These are phyloP conservation scores for Poecilobothrus nobilitatus DNA, from an alignment of 2,888 invertebrate genomes.

Conservation along the genomic window DNA sequence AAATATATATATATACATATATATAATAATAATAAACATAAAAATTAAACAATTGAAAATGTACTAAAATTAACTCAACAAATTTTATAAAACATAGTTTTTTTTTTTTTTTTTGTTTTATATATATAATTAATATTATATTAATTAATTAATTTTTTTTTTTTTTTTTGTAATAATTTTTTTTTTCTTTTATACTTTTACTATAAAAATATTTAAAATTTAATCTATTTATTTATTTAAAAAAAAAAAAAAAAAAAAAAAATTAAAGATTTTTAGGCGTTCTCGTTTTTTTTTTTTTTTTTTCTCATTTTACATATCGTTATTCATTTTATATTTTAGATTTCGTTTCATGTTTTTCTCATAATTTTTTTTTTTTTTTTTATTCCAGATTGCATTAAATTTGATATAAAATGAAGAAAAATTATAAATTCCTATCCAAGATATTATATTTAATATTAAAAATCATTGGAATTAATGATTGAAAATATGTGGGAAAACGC, in stretches of 20 bases:
- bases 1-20: too few species aligned
- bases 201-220: conserved; percentile 4
- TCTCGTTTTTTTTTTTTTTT: neutral
- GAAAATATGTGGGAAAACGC: too few species aligned
- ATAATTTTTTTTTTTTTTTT: too few species aligned
- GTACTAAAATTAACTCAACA: neutral
- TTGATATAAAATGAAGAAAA: too few species aligned
- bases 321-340: too few species aligned
- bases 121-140: neutral
- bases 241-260: neutral
- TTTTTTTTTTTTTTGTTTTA: too few species aligned
- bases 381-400: too few species aligned
- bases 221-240: neutral
- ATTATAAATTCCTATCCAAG: too few species aligned
- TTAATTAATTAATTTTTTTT: neutral
- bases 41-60: neutral
- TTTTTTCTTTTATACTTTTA: neutral
- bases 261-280: neutral
- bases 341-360: too few species aligned
- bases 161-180: neutral
- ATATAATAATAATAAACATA: neutral
- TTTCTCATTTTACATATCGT: too few species aligned
- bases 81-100: neutral
- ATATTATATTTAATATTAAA: too few species aligned
- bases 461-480: too few species aligned